Conservation (phyloP, 2,113 vertebrate genomes). For the Nerophis lumbriciformis region DNA sequence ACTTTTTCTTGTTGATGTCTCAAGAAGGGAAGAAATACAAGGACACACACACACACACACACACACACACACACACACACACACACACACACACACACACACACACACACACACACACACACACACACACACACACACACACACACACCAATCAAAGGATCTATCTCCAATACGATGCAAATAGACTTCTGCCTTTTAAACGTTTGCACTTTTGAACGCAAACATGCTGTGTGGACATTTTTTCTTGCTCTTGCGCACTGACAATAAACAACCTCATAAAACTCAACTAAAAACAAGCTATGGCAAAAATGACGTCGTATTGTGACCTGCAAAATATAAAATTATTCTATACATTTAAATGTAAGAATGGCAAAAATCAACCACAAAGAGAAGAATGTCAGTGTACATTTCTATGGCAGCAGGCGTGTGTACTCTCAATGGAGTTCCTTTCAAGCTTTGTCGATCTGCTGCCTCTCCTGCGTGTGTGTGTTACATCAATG, state of each 20-base stretch:
- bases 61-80: conserved; percentile 21
- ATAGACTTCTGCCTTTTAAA: background rate
- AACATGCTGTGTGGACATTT: background rate
- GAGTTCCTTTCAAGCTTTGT: conserved; percentile 22
- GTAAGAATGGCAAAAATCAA: background rate
- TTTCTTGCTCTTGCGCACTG: background rate
- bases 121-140: conserved; percentile 18
- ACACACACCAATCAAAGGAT: conserved; percentile 56
- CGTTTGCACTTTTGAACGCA: background rate
- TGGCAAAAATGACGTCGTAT: background rate
- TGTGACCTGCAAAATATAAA: no score
- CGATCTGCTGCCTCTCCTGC: background rate
- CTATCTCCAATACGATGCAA: conserved; percentile 33
- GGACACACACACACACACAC: background rate
- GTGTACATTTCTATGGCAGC: no score
- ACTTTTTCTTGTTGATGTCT: no score
- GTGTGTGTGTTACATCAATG: conserved; percentile 9
- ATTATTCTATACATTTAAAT: background rate
- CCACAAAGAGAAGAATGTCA: background rate
- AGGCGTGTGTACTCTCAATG: background rate
- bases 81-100: conserved; percentile 21
- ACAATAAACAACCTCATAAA: conserved; percentile 1
- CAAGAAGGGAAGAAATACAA: no score
- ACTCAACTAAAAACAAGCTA: background rate
- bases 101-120: background rate